Conservation (phyloP, 92 coral and sea anemone species). For the Epizoanthus rinbou region DNA sequence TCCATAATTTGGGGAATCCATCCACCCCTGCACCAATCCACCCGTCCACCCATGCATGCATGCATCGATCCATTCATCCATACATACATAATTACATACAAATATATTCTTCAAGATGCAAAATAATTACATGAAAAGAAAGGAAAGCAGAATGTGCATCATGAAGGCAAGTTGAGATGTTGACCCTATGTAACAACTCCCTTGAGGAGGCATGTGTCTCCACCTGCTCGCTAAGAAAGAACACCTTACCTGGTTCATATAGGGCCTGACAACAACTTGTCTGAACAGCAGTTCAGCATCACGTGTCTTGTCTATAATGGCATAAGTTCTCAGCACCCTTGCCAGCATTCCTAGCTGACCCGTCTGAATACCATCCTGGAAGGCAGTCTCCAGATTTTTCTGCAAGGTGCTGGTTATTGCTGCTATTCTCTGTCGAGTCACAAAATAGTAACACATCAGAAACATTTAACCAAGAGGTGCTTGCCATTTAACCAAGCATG, state of each 20-base stretch:
- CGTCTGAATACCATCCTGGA: conserved; percentile 93
- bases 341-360: conserved; percentile 84
- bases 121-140: too few relatives aligned
- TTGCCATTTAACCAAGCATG: neutral
- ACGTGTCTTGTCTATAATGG: conserved; percentile 95
- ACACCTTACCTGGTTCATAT: conserved; percentile 81
- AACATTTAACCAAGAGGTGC: neutral
- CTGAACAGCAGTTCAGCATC: conserved; percentile 94
- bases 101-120: too few relatives aligned
- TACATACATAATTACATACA: too few relatives aligned
- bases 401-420: conserved; percentile 95
- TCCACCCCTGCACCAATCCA: too few relatives aligned
- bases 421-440: conserved; percentile 79
- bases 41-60: too few relatives aligned
- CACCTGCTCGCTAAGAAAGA: too few relatives aligned
- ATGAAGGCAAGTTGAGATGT: too few relatives aligned
- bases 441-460: neutral
- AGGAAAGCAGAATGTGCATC: too few relatives aligned
- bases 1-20: too few relatives aligned
- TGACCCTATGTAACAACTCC: too few relatives aligned
- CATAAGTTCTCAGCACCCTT: conserved; percentile 91
- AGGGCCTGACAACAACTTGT: conserved; percentile 89
- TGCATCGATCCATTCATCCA: too few relatives aligned
- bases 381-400: conserved; percentile 91
- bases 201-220: too few relatives aligned